Percentiles rank a stretch among this genome's conserved stretches.
Conservation (phyloP, 2,888 invertebrate genomes). For the Linyphia triangularis region DNA sequence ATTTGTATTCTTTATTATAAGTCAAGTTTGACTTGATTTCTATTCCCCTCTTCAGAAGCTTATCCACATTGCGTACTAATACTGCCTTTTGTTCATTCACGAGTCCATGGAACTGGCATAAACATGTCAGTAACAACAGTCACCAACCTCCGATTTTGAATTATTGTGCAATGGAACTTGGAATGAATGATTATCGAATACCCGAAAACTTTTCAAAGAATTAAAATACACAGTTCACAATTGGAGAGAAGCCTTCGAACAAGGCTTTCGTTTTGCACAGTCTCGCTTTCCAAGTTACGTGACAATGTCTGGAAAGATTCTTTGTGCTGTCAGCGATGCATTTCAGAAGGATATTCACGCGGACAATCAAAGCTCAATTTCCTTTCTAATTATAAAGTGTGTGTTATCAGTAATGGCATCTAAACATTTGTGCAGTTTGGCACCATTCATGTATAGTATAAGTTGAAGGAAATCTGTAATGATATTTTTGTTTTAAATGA, state of each 20-base stretch:
- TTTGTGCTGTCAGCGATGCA: background rate
- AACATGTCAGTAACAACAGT: slow-evolving; percentile 23
- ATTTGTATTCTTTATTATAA: slow-evolving; percentile 14
- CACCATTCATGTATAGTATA: background rate
- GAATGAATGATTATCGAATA: slow-evolving; percentile 34
- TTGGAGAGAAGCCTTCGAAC: background rate
- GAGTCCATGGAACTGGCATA: slow-evolving; percentile 1
- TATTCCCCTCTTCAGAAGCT: background rate
- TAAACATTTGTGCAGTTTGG: background rate
- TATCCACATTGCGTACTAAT: background rate
- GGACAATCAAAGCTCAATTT: slow-evolving; percentile 8
- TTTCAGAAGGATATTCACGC: background rate
- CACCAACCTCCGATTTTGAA: slow-evolving; percentile 3
- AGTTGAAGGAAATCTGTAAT: too few relatives aligned
- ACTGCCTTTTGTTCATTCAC: slow-evolving; percentile 21
- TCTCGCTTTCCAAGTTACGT: background rate
- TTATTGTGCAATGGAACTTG: slow-evolving; percentile 6
- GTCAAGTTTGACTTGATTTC: background rate
- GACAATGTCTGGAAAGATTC: slow-evolving; percentile 3
- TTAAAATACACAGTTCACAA: slow-evolving; percentile 11
- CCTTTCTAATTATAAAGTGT: slow-evolving; percentile 12
- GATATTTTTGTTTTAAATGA: too few relatives aligned
- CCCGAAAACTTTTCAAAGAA: slow-evolving; percentile 32
- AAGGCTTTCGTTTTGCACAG: slow-evolving; percentile 5
- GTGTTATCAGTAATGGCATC: background rate